Evolutionary conservation across 2,797 vertebrate species (phyloP), one percentile per base, ranked within the genome.

Genomic region (Discoglossus pictus): DNA sequence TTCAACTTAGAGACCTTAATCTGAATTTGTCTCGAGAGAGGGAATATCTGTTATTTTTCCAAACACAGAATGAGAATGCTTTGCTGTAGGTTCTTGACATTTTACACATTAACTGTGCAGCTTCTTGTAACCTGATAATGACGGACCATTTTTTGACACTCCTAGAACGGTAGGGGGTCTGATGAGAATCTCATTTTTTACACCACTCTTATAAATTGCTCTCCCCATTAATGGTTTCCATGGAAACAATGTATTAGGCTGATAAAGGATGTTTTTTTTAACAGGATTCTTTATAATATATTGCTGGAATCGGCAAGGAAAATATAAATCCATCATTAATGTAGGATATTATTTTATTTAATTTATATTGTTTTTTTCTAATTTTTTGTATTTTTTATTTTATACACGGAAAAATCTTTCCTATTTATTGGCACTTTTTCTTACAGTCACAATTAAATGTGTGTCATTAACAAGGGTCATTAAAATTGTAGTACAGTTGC

Each of bases 161-260:
- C 82, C 77, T 81, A 16, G 50, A 80, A 73, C 86, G 79, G 84
- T 82, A 78, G 82, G 85, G 81, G 83, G 75, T 72, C 81, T 75
- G 81, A 81, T 76, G 80, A 80, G 84, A 82, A 76, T 80, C 79
- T 84, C 79, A 80, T 84, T 87, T 88, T 87, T 85, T 82, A 83
- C 82, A 86, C 84, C 82, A 79, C 79, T 87, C 82, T 81, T 87
- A 86, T 83, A 87, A 89, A 88, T 85, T 86, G 84, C 84, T 84
- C 82, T 88, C 80, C 81, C 82, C 86, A 83, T 87, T 89, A 88
- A 88, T 88, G 87, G 88, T 88, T 87, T 82, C 87, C 88, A 88
- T 89, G 85, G 88, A 89, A 87, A 90, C 86, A 82, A 84, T 79
- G 80, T 83, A 80, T 86, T 86, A 79, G 83, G 79, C 76, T 83